Base-by-base conservation (phyloP, 2,888 invertebrate species). In the Tetheella fluctuosa region DNA sequence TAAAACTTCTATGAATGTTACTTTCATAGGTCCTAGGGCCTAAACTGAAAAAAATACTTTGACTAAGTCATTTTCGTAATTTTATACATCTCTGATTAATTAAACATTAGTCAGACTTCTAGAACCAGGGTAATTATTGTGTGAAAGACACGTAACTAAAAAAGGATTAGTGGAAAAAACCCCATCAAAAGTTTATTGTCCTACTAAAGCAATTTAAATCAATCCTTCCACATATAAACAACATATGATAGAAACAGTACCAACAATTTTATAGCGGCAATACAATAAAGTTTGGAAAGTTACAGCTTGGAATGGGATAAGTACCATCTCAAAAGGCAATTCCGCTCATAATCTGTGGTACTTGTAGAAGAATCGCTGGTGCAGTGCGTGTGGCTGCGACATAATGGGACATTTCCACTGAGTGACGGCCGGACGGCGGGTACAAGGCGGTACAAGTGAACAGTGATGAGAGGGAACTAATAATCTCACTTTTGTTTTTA, bases 351-450 rank as follows among this genome's bases (percentile, higher is more conserved):
- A 86, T 84, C 83, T 79, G 74, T 73, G 81, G 82, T 83, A 84
- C 89, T 90, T 86, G 84, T 81, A 75, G 79, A 86, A 86, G 89
- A 90, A 89, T 89, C 83, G 88, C 80, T 78, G 75, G 81, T 83
- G 84, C 86, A 83, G 75, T 83, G 86, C 86, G 88, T 84, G 85
- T 91, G 90, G 82, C 79, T 73, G 76, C 82, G 91, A 91, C 91
- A 77, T 92, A 89, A 92, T 91, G 86, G 91, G 79, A 77, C 85
- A 84, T 89, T 91, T 89, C 84, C 85, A 83, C 85, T 91, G 90
- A 91, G 75, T 86, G 90, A 91, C 89, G 90, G 79, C 85, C 87
- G 85, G 84, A 85, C 84, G 83, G 67, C 67, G 65, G 69, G 67
- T 70, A 62, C 60, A 37, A 17, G 53, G 13, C 5, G 68, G 68